Evolutionary conservation across 2,113 vertebrate genomes (phyloP).

Genomic region (Dicrurus megarhynchus): DNA sequence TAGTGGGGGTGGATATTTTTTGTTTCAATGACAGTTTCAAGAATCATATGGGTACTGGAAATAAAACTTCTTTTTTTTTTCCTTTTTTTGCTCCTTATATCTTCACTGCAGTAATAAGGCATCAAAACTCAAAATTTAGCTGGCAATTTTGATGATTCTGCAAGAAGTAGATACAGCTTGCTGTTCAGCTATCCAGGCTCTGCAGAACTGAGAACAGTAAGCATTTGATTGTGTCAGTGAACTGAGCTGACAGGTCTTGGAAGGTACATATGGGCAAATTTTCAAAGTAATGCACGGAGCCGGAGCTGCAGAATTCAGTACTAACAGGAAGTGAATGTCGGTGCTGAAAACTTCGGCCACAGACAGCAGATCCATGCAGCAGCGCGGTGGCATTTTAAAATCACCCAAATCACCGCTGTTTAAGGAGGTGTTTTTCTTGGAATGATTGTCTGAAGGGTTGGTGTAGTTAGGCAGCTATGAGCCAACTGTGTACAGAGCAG

Average conservation of each 20-base stretch:
- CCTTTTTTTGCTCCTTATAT: background rate
- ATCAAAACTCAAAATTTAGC: constrained; percentile 52
- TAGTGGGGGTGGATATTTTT: background rate
- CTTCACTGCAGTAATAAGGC: constrained; percentile 43
- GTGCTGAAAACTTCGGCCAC: background rate
- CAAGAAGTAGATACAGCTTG: constrained; percentile 29
- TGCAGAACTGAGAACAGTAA: constrained; percentile 28
- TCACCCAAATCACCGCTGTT: background rate
- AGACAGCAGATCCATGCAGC: background rate
- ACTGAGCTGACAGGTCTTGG: constrained; percentile 32
- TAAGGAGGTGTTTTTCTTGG: constrained; percentile 4
- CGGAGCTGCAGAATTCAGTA: background rate
- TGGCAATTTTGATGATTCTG: constrained; percentile 57
- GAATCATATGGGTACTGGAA: background rate
- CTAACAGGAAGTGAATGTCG: background rate
- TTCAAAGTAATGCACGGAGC: background rate
- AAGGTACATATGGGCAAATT: background rate
- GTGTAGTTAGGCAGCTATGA: background rate
- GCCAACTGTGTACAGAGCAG: background rate
- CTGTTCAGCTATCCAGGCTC: constrained; percentile 36
- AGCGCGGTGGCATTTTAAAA: accelerated
- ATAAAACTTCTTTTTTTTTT: background rate
- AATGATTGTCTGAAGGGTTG: background rate
- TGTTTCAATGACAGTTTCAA: background rate
- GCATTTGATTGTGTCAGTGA: constrained; percentile 50